phyloP scores from a whole-genome alignment of 2,888 invertebrate genomes.

The Coenonympha arcania region DNA sequence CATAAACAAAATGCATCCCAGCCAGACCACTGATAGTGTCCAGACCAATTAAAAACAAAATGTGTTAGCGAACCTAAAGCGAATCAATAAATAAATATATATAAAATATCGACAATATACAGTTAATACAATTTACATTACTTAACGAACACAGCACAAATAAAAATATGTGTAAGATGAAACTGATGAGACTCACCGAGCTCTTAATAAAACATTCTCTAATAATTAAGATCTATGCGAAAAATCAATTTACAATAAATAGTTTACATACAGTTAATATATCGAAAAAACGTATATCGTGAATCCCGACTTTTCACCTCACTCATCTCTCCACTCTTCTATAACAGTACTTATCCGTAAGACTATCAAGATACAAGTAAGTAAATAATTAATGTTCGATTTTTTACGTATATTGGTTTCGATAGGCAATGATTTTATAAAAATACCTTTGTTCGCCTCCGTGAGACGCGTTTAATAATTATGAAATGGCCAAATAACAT shows the following conservation, averaged over 20 bases:
- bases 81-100: conserved; percentile 73
- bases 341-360: conserved; percentile 53
- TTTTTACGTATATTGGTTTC: conserved; percentile 72
- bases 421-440: conserved; percentile 72
- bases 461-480: conserved; percentile 36
- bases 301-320: conserved; percentile 59
- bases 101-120: conserved; percentile 69
- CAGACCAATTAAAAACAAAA: conserved; percentile 41
- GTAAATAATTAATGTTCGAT: conserved; percentile 65
- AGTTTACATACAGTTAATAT: conserved; percentile 68
- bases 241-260: conserved; percentile 67
- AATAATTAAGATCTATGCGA: conserved; percentile 64
- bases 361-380: conserved; percentile 67
- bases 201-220: conserved; percentile 62
- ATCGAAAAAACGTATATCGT: conserved; percentile 66
- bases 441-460: conserved; percentile 59
- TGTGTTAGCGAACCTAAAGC: conserved; percentile 57
- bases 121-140: conserved; percentile 72
- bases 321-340: conserved; percentile 44
- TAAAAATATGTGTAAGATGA: conserved; percentile 48
- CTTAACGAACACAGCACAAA: conserved; percentile 74
- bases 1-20: conserved; percentile 56
- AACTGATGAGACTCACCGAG: conserved; percentile 64
- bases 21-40: conserved; percentile 52
- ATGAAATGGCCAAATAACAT: conserved; percentile 33